phyloP scores from a whole-genome alignment of 2,113 vertebrate species.

The Megaceryle torquata region DNA sequence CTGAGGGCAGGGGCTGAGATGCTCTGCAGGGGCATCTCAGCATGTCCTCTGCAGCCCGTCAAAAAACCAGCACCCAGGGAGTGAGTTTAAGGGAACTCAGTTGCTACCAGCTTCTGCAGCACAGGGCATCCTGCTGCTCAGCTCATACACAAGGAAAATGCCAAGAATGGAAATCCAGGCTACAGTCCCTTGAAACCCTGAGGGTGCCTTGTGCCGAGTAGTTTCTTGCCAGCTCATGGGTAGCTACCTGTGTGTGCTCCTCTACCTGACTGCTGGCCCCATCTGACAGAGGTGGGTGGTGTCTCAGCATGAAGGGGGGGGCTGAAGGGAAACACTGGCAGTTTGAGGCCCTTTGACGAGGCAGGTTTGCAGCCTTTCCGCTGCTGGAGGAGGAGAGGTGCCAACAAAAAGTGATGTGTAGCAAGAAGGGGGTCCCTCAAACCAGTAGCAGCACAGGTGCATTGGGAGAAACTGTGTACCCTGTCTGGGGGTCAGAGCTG shows the following conservation, averaged over 20 bases:
- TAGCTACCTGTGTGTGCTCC: neutral
- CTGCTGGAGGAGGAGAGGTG: neutral
- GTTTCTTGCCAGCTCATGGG: neutral
- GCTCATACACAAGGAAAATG: neutral
- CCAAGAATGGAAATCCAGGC: neutral
- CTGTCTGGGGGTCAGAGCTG: neutral
- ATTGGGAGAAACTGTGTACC: accelerated
- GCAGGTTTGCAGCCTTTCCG: accelerated
- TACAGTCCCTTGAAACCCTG: neutral
- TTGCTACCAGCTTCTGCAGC: neutral
- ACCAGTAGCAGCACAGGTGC: neutral
- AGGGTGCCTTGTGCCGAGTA: neutral
- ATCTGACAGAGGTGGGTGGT: neutral
- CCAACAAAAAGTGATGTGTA: neutral
- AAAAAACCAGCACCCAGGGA: neutral
- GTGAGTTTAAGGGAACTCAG: neutral
- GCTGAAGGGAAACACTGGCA: neutral
- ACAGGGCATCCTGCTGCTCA: neutral
- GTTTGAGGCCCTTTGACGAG: neutral
- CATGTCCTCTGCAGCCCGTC: neutral
- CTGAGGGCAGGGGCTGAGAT: neutral
- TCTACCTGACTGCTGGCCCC: neutral
- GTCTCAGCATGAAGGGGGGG: neutral
- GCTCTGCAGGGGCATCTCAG: neutral
- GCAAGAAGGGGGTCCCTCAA: neutral